Evolutionary conservation across 2,113 vertebrate genomes (phyloP).

Genomic region (Microtus pennsylvanicus): DNA sequence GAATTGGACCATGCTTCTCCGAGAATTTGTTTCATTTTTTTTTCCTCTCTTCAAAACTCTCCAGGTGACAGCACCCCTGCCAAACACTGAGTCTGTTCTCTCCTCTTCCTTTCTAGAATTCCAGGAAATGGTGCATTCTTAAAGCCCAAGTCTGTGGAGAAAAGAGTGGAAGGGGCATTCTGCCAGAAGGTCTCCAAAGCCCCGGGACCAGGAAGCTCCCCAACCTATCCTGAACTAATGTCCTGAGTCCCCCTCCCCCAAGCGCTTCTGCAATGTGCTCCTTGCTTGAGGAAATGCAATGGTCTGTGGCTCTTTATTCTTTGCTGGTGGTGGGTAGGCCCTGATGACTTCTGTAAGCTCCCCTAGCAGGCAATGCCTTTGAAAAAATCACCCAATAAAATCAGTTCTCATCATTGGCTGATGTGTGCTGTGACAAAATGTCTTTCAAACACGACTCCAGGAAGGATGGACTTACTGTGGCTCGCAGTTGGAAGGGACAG

Average conservation of each 20-base stretch:
- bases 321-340: conserved; percentile 62
- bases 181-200: conserved; percentile 65
- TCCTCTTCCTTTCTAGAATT: conserved; percentile 90
- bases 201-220: conserved; percentile 65
- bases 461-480: not conserved
- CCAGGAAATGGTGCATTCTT: conserved; percentile 94
- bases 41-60: too few species aligned
- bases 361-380: conserved; percentile 64
- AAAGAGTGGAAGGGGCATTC: conserved; percentile 44
- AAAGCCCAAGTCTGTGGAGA: conserved; percentile 79
- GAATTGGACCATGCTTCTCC: not conserved
- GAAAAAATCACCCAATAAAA: conserved; percentile 83
- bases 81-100: conserved; percentile 50
- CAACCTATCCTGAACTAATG: conserved; percentile 53
- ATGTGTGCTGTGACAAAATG: not conserved
- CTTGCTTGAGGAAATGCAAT: conserved; percentile 63
- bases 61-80: not conserved
- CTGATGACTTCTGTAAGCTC: conserved; percentile 61
- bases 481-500: not conserved
- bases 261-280: conserved; percentile 67
- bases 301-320: conserved; percentile 27
- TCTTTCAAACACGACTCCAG: too few species aligned
- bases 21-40: not conserved
- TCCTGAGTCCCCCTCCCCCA: conserved; percentile 49
- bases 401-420: conserved; percentile 59